Conservation (phyloP, 1,140 invertebrate species). For the Triops cancriformis region DNA sequence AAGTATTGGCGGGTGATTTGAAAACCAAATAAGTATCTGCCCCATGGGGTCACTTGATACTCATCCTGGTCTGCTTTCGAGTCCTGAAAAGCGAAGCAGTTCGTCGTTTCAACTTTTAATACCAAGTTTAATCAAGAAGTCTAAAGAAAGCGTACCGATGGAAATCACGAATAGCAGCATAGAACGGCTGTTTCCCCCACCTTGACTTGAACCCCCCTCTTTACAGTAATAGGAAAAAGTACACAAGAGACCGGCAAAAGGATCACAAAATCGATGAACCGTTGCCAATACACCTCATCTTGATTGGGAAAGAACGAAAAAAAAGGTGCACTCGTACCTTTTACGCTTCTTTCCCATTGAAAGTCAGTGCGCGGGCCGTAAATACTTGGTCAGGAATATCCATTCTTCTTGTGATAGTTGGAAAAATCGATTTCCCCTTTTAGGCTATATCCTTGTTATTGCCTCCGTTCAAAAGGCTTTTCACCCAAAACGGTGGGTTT, state of each 20-base stretch:
- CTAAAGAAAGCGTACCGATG: too few relatives aligned
- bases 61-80: not conserved
- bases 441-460: not conserved
- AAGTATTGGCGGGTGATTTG: not conserved
- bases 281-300: constrained; percentile 4
- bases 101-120: too few relatives aligned
- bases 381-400: not conserved
- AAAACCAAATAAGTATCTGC: not conserved
- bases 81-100: too few relatives aligned
- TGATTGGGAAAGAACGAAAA: not conserved
- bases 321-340: not conserved
- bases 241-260: not conserved
- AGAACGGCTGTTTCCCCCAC: too few relatives aligned
- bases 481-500: not conserved
- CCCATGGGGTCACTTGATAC: not conserved
- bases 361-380: not conserved
- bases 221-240: not conserved
- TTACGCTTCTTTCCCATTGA: not conserved
- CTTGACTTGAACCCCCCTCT: too few relatives aligned
- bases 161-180: too few relatives aligned
- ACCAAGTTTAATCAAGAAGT: too few relatives aligned
- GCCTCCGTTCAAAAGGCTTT: not conserved
- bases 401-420: constrained; percentile 14
- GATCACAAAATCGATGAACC: not conserved
- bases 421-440: constrained; percentile 1